Evolutionary conservation across 2,888 invertebrate genomes (phyloP), one percentile per base, ranked within the genome.

Genomic region (Himalopsyche anomala): DNA sequence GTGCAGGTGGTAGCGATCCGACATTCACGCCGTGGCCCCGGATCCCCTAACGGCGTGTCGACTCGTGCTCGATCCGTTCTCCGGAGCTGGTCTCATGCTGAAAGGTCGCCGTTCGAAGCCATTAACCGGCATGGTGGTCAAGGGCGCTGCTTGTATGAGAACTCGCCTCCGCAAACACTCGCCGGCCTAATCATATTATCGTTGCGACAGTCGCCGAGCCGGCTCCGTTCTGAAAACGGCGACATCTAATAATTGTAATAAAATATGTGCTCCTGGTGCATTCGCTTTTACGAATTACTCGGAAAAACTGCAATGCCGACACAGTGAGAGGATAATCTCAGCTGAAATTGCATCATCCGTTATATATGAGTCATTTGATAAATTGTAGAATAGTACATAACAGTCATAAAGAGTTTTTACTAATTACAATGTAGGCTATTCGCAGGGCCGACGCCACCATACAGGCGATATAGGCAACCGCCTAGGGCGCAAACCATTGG

Each of bases 81-180:
- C 74, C 74, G 74, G 74, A 69, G 74, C 74, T 74, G 74, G 74
- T 36, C 36, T 74, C 74, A 12, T 36, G 74, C 36, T 36, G 74
- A 74, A 74, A 74, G 74, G 74, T 74, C 74, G 74, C 36, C 74
- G 36, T 19, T 74, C 74, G 74, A 74, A 74, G 74, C 36, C 74
- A 74, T 74, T 74, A 74, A 74, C 74, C 74, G 74, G 74, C n/a
- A 74, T 74, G 38, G 74, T 74, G 74, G 74, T 74, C 74, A 74
- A 74, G 74, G 74, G 38, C 74, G 74, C 38, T 74, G 74, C 36
- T 74, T 38, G 74, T 38, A 74, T 74, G 38, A 74, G 69, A 74
- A 74, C 74, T 74, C 74, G 74, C 74, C 74, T 74, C 74, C 74
- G 74, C 74, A 15, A 36, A 74, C 74, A 36, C 74, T 36, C 74